Percentiles rank a stretch among this genome's conserved stretches.
Evolutionary conservation across 2,888 invertebrate species (phyloP).

Genomic region (Xestoiulus laeticollis): DNA sequence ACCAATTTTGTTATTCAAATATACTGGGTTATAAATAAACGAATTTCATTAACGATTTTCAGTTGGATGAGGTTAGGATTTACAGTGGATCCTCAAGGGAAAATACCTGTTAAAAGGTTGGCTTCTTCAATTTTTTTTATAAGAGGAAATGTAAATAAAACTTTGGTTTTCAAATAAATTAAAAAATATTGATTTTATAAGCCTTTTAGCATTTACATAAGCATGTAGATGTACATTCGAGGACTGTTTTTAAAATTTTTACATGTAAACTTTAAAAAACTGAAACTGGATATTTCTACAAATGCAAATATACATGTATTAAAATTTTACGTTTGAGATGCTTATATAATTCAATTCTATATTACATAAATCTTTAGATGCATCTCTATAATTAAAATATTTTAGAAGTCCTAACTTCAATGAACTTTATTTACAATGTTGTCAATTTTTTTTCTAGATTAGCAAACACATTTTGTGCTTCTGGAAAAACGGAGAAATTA

Average conservation of each 20-base stretch:
- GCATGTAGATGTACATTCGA: no score
- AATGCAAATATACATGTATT: no score
- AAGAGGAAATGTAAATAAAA: background rate
- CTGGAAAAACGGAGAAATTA: constrained; percentile 98
- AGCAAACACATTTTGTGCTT: constrained; percentile 91
- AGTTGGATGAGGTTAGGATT: constrained; percentile 99
- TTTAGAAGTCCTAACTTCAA: background rate
- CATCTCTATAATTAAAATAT: background rate
- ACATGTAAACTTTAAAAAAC: no score
- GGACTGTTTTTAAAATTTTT: no score
- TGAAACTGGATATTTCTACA: no score
- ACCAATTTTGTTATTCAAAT: no score
- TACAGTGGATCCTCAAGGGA: constrained; percentile 90
- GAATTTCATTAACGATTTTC: constrained; percentile 63
- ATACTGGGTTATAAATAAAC: constrained; percentile 46
- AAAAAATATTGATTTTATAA: no score
- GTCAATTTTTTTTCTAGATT: constrained; percentile 69
- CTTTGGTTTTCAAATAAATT: no score
- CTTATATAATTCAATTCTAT: no score
- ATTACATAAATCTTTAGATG: background rate
- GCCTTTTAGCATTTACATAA: no score
- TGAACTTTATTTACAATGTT: background rate
- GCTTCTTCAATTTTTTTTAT: background rate
- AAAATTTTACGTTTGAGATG: no score
- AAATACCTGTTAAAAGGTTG: constrained; percentile 89